Evolutionary conservation across 2,113 vertebrate genomes (phyloP).

Genomic region (Mus spicilegus): DNA sequence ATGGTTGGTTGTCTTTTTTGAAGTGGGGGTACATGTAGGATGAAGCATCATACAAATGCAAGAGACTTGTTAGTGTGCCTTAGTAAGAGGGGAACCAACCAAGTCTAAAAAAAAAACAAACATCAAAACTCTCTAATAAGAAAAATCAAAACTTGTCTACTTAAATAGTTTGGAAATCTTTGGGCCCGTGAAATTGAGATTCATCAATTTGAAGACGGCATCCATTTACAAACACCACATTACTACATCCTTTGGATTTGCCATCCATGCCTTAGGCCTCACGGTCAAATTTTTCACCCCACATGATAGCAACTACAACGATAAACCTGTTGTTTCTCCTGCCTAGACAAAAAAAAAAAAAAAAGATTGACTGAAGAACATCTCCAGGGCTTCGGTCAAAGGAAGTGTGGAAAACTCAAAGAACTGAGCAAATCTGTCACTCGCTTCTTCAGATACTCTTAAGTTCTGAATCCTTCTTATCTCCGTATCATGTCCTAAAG

Average conservation of each 20-base stretch:
- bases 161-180: neutral
- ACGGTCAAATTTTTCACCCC: neutral
- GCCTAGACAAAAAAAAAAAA: neutral
- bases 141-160: neutral
- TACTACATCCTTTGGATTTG: neutral
- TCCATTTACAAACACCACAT: neutral
- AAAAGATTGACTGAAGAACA: neutral
- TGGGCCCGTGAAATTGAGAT: slow-evolving; percentile 23
- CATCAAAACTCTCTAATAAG: neutral
- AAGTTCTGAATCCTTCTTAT: neutral
- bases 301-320: neutral
- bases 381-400: neutral
- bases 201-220: neutral
- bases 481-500: neutral
- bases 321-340: neutral
- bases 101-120: neutral
- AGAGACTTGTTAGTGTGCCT: neutral
- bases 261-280: neutral
- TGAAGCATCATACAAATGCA: neutral
- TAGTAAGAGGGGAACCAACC: neutral
- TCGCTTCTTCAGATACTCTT: neutral
- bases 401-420: neutral
- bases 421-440: neutral
- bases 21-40: neutral
- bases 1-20: neutral